A percentile compares a stretch with the other conserved stretches of the same genome.
Conservation (phyloP, 1,140 invertebrate genomes). For the Aphelinus certus region DNA sequence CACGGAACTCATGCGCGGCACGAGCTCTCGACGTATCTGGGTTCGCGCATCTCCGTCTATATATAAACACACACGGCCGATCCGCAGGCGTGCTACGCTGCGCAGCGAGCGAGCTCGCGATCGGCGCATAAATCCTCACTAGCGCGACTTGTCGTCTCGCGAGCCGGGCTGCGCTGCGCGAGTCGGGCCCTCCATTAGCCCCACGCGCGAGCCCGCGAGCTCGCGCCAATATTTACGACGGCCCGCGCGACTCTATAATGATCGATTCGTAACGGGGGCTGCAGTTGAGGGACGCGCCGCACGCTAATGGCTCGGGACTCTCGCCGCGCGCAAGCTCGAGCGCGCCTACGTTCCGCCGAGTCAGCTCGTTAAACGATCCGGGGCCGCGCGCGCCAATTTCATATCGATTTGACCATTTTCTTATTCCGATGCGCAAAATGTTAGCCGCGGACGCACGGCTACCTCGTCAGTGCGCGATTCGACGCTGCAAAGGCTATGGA, state of each 20-base stretch:
- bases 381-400: too few species aligned
- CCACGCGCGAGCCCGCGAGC: background rate
- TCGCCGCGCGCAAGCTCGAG: too few species aligned
- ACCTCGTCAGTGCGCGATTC: too few species aligned
- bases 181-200: constrained; percentile 49
- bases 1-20: constrained; percentile 63
- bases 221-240: constrained; percentile 26
- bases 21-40: constrained; percentile 49
- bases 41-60: constrained; percentile 12
- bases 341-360: too few species aligned
- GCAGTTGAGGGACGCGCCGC: background rate
- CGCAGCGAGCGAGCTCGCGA: constrained; percentile 41
- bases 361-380: too few species aligned
- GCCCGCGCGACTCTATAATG: constrained; percentile 19
- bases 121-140: constrained; percentile 60
- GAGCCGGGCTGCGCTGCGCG: constrained; percentile 50
- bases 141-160: constrained; percentile 53
- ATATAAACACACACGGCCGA: constrained; percentile 47
- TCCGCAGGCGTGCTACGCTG: constrained; percentile 55
- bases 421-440: too few species aligned
- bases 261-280: constrained; percentile 36
- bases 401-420: too few species aligned
- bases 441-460: too few species aligned
- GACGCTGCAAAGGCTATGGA: too few species aligned
- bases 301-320: too few species aligned